Percentiles rank a stretch among this genome's conserved stretches.
These are phyloP conservation scores for Phocoena phocoena DNA, from an alignment of 2,113 vertebrate genomes.

Conservation along the genomic window DNA sequence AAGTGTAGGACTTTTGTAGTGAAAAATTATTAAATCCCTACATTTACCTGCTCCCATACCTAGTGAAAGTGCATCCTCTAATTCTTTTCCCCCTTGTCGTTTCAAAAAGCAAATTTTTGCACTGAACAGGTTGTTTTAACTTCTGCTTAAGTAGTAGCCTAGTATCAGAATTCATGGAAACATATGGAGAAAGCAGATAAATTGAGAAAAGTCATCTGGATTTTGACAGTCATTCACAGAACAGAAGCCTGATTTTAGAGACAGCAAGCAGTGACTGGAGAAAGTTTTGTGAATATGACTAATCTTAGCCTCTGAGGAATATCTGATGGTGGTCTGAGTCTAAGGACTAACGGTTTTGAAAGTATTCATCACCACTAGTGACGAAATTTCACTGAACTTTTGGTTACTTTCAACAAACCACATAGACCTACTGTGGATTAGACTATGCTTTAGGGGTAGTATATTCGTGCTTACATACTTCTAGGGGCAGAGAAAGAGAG, in stretches of 20 bases:
- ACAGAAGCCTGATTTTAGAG: not conserved
- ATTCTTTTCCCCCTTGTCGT: not conserved
- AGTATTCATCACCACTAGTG: not conserved
- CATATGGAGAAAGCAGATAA: not conserved
- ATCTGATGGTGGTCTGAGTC: not conserved
- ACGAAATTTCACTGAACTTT: not conserved
- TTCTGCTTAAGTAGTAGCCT: not conserved
- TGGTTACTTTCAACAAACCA: constrained; percentile 69
- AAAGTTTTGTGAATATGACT: constrained; percentile 27
- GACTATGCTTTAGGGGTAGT: not conserved
- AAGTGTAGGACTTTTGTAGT: not conserved
- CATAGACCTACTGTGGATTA: not conserved
- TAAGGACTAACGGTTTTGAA: constrained; percentile 43
- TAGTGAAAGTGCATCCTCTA: not conserved
- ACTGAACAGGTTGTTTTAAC: not conserved
- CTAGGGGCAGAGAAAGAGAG: not conserved
- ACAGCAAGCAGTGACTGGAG: not conserved
- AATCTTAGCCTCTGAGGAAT: not conserved
- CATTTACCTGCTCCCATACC: not conserved
- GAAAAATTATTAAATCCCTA: not conserved
- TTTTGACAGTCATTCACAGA: not conserved
- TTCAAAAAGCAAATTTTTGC: not conserved
- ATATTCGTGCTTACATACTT: not conserved
- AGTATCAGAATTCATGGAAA: not conserved
- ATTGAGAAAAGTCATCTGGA: not conserved